A percentile compares a stretch with the other conserved stretches of the same genome.
These are phyloP conservation scores for Camponotus floridanus DNA, from an alignment of 1,140 invertebrate genomes.

Conservation along the genomic window DNA sequence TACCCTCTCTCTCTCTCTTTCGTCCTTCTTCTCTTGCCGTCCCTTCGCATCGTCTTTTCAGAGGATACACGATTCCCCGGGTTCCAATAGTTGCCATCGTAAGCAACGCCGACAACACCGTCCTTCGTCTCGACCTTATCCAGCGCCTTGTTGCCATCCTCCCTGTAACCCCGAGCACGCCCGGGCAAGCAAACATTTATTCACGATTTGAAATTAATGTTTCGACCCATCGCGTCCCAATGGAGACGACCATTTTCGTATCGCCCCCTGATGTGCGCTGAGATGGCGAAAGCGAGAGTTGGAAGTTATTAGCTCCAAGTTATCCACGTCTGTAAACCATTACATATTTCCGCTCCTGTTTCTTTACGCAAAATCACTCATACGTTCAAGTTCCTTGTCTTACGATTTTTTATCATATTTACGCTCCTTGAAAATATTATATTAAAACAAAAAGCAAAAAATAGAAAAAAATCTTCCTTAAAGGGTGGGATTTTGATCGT, in stretches of 20 bases:
- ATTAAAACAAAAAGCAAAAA: not conserved
- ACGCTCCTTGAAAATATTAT: not conserved
- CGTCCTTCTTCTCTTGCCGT: constrained; percentile 1
- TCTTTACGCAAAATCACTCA: not conserved
- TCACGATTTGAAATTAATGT: constrained; percentile 73
- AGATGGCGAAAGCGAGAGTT: constrained; percentile 14
- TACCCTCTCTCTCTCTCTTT: constrained; percentile 71
- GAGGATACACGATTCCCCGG: constrained; percentile 59
- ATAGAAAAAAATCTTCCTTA: not conserved
- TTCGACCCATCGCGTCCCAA: constrained; percentile 69
- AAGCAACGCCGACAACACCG: constrained; percentile 44
- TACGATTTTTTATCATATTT: not conserved
- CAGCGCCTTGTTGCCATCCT: constrained; percentile 40
- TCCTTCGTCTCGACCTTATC: constrained; percentile 38
- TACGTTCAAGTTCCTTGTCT: not conserved
- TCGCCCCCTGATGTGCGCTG: not conserved
- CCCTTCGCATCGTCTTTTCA: constrained; percentile 16
- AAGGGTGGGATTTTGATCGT: not conserved
- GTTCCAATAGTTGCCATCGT: constrained; percentile 40
- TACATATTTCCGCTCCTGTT: not conserved
- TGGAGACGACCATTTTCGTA: not conserved
- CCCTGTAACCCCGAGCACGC: constrained; percentile 43
- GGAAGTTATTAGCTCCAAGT: constrained; percentile 40
- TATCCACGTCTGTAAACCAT: not conserved
- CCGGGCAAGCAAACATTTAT: constrained; percentile 72